Conservation (phyloP, 2,797 vertebrate genomes). For the Coranthus polyacanthus region DNA sequence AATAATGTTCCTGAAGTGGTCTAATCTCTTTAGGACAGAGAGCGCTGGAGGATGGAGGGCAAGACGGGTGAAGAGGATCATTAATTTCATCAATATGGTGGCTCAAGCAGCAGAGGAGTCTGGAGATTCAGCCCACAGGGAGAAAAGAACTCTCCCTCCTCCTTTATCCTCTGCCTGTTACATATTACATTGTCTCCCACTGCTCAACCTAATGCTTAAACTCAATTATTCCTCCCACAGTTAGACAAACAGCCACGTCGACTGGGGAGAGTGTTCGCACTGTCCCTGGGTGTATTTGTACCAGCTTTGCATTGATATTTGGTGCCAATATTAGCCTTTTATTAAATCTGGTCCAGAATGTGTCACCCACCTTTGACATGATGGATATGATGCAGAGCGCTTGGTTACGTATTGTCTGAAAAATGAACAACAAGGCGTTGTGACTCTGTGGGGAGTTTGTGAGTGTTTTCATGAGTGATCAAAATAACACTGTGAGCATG, state of each 20-base stretch:
- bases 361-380: constrained; percentile 34
- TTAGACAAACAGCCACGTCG: constrained; percentile 55
- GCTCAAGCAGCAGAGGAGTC: constrained; percentile 73
- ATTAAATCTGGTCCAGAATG: constrained; percentile 51
- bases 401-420: constrained; percentile 27
- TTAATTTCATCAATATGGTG: constrained; percentile 82
- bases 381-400: constrained; percentile 39
- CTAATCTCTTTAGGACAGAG: constrained; percentile 77
- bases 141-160: constrained; percentile 61
- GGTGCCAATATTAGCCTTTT: constrained; percentile 48
- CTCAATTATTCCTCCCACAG: constrained; percentile 77
- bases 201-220: constrained; percentile 76
- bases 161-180: constrained; percentile 73
- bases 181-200: constrained; percentile 75
- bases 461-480: constrained; percentile 3
- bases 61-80: constrained; percentile 73
- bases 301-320: constrained; percentile 37
- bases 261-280: constrained; percentile 44
- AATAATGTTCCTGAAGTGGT: constrained; percentile 81
- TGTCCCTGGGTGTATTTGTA: constrained; percentile 32
- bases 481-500: background rate
- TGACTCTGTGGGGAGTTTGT: constrained; percentile 2
- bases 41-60: constrained; percentile 67
- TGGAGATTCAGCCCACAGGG: constrained; percentile 68
- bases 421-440: constrained; percentile 20